Base-by-base conservation (phyloP, 2,888 invertebrate species). In the Drosophila buzzatii region DNA sequence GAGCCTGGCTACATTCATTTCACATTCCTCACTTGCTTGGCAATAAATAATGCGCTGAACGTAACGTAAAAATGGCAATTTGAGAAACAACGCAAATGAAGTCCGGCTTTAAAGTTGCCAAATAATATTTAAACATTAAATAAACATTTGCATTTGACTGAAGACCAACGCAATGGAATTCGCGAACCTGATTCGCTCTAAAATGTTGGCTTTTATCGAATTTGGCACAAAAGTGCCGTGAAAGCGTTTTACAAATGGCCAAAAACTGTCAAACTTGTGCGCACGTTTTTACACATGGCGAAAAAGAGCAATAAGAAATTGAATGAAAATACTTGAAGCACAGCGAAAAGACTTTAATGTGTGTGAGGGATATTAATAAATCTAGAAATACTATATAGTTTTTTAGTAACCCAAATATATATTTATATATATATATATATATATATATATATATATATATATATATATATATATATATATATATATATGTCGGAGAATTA, bases 1-100 rank as follows among this genome's bases (percentile, higher is more conserved):
- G 78, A 74, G 64, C 78, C 69, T 55, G 70, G 57, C 66, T 59
- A 65, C 70, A 56, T 70, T 78, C 58, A 70, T 73, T 71, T 80
- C 42, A 62, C 56, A 52, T 35, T 57, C 62, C 55, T 44, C 60
- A 33, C 33, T 35, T 66, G 59, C 73, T 70, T 65, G 57, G 78
- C 64, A 76, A 71, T 70, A 81, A 76, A 82, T 85, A 81, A 83
- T 77, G 73, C 73, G 70, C 60, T 18, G 57, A 62, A 20, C 60
- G 33, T 31, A 60, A 51, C 33, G 37, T 39, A 16, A 63, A 42
- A 75, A 20, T 41, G 37, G 41, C 14, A 67, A 47, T 67, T 33
- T 35, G 12, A 58, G 61, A 52, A 64, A 60, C 61, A 73, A 70
- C 66, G 74, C 70, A 75, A 78, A 78, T 71, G 63, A 78, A 60